Conservation (phyloP, 2,888 invertebrate genomes). For the Eupithecia abbreviata region DNA sequence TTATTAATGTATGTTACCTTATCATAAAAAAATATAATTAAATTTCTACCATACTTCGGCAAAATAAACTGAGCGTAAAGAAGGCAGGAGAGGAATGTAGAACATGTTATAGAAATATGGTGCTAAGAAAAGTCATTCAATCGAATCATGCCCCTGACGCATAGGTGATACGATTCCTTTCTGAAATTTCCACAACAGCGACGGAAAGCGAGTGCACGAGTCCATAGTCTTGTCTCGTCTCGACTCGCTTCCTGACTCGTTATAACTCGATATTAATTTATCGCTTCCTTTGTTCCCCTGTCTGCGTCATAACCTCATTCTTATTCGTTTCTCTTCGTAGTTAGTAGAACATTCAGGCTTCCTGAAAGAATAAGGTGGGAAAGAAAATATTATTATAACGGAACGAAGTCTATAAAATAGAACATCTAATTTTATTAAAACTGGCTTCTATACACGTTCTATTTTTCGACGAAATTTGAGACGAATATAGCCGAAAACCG, state of each 20-base stretch:
- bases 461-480: neutral
- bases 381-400: neutral
- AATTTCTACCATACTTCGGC: neutral
- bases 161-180: neutral
- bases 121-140: neutral
- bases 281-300: slow-evolving; percentile 51
- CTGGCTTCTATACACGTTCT: neutral
- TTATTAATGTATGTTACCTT: too few species aligned
- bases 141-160: neutral
- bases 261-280: slow-evolving; percentile 62
- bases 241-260: slow-evolving; percentile 50
- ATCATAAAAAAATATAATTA: neutral
- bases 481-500: too few species aligned
- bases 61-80: neutral
- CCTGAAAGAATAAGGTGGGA: neutral
- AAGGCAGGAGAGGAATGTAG: neutral
- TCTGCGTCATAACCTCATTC: slow-evolving; percentile 25
- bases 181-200: neutral
- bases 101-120: neutral
- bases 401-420: neutral
- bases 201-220: slow-evolving; percentile 21
- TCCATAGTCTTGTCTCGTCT: slow-evolving; percentile 46
- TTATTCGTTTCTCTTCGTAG: neutral
- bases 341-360: neutral
- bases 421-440: neutral